Evolutionary conservation across 2,797 vertebrate genomes (phyloP).

Genomic region (Lagorchestes hirsutus): DNA sequence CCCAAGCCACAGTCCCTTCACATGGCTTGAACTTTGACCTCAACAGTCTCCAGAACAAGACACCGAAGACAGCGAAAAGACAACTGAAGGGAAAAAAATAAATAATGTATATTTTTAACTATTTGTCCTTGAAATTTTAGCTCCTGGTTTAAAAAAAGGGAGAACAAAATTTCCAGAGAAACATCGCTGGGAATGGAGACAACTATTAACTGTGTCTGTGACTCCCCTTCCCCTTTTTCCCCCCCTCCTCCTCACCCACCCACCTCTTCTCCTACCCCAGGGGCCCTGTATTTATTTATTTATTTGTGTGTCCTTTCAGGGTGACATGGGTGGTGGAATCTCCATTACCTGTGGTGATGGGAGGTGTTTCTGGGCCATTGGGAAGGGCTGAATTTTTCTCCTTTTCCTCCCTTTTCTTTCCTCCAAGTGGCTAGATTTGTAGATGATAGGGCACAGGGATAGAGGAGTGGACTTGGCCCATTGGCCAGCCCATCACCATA

Average conservation of each 20-base stretch:
- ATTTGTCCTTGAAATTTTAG: conserved; percentile 92
- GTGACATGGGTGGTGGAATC: conserved; percentile 67
- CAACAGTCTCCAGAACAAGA: conserved; percentile 92
- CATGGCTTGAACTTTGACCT: conserved; percentile 88
- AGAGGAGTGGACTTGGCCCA: background rate
- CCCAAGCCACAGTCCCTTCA: conserved; percentile 85
- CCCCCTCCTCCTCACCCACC: conserved; percentile 41
- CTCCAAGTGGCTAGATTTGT: background rate
- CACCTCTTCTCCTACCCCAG: conserved; percentile 78
- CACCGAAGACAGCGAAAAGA: conserved; percentile 82
- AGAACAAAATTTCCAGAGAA: conserved; percentile 71
- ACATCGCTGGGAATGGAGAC: conserved; percentile 80
- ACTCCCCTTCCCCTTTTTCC: conserved; percentile 34
- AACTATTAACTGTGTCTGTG: conserved; percentile 79
- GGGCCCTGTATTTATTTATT: conserved; percentile 83
- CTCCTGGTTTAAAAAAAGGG: conserved; percentile 84
- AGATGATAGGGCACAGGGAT: background rate
- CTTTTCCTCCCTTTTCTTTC: background rate
- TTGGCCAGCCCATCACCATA: conserved; percentile 1
- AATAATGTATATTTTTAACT: conserved; percentile 94
- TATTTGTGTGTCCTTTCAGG: conserved; percentile 70
- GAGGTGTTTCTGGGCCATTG: conserved; percentile 28
- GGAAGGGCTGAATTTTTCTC: conserved; percentile 10
- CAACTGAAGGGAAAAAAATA: conserved; percentile 85
- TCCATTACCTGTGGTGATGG: conserved; percentile 25